Percentiles rank a stretch among this genome's conserved stretches.
Conservation (phyloP, 2,888 invertebrate species). For the Rotaria sp. region DNA sequence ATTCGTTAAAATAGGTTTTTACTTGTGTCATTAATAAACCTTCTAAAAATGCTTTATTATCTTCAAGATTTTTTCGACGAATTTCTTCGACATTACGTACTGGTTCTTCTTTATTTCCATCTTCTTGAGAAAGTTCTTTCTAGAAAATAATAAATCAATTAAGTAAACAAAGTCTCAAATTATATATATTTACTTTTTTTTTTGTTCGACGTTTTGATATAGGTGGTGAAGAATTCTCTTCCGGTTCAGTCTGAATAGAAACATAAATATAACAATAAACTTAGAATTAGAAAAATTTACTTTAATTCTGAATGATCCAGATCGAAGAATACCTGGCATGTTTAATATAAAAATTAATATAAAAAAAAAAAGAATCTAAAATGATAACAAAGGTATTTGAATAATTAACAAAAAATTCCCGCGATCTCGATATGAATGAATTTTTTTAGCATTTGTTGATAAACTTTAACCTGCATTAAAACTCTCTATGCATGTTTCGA, state of each 20-base stretch:
- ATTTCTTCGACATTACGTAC: constrained; percentile 10
- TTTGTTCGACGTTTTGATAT: background rate
- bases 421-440: no score
- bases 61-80: constrained; percentile 9
- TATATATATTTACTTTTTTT: background rate
- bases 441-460: no score
- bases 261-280: background rate
- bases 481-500: no score
- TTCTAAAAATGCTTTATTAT: background rate
- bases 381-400: background rate
- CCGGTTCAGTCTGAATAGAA: background rate
- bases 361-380: background rate
- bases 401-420: no score
- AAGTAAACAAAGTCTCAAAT: no score
- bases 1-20: background rate
- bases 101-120: background rate
- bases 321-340: background rate
- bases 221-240: background rate
- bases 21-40: constrained; percentile 18
- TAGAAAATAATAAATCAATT: background rate
- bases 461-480: no score
- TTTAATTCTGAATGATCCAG: background rate
- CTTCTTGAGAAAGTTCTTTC: background rate
- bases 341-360: background rate
- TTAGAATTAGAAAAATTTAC: background rate